These are phyloP conservation scores for Aphaenogaster floridana DNA, from an alignment of 1,140 invertebrate genomes.

Conservation along the genomic window DNA sequence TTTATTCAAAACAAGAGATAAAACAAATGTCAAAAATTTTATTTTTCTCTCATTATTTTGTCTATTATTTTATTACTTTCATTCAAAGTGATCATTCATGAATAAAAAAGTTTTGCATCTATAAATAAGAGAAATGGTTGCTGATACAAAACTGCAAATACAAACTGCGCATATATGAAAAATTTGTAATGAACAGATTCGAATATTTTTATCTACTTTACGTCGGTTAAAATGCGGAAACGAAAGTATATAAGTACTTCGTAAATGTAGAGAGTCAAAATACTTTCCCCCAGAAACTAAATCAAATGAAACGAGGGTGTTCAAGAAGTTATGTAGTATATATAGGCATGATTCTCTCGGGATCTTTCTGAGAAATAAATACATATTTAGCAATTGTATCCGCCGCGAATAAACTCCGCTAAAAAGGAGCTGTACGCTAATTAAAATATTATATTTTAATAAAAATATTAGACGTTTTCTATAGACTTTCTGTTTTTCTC, in stretches of 20 bases:
- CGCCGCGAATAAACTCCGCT: not conserved
- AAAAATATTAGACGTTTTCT: not conserved
- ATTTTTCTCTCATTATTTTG: not conserved
- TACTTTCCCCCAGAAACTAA: not conserved
- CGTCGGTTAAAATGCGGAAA: not conserved
- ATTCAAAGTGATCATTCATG: not conserved
- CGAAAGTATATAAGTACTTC: not conserved
- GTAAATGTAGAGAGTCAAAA: constrained; percentile 11
- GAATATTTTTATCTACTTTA: not conserved
- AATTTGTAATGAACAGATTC: not conserved
- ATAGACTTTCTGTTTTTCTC: not conserved
- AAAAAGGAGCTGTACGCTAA: not conserved
- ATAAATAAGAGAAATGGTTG: not conserved
- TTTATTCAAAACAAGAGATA: not conserved
- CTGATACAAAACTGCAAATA: not conserved
- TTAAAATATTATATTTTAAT: constrained; percentile 12
- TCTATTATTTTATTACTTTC: not conserved
- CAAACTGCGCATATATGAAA: not conserved
- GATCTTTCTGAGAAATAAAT: not conserved
- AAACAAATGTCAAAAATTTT: not conserved
- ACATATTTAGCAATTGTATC: not conserved
- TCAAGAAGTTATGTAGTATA: not conserved
- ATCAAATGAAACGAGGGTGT: not conserved
- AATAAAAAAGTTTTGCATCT: not conserved
- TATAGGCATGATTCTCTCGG: not conserved